A percentile compares a stretch with the other conserved stretches of the same genome.
Evolutionary conservation across 2,113 vertebrate genomes (phyloP).

Genomic region (Phoenicopterus ruber): DNA sequence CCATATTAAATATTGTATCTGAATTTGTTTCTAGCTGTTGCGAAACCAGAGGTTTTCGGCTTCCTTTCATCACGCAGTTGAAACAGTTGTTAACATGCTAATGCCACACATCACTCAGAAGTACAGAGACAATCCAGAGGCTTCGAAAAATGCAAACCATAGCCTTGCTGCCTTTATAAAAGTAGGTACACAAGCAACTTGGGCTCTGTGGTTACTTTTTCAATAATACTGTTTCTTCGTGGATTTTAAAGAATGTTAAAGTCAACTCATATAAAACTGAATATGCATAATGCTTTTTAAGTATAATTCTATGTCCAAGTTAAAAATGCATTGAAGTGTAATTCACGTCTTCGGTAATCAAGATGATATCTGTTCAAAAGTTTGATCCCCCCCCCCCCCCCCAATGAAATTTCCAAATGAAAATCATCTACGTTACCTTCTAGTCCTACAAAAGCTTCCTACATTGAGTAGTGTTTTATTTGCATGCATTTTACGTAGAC

Average conservation of each 20-base stretch:
- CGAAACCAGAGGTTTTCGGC: slow-evolving; percentile 96
- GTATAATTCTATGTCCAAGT: neutral
- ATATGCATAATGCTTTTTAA: neutral
- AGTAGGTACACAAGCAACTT: slow-evolving; percentile 66
- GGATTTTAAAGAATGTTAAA: neutral
- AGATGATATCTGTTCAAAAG: neutral
- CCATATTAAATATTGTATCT: neutral
- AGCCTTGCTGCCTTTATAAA: slow-evolving; percentile 96
- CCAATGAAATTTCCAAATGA: too few relatives aligned
- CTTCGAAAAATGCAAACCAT: slow-evolving; percentile 94
- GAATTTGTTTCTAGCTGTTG: slow-evolving; percentile 77
- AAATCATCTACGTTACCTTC: neutral
- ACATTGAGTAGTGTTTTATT: neutral
- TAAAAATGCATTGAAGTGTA: neutral
- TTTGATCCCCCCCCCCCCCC: too few relatives aligned
- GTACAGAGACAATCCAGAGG: slow-evolving; percentile 95
- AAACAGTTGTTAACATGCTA: slow-evolving; percentile 95
- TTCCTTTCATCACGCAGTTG: slow-evolving; percentile 92
- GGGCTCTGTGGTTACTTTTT: neutral
- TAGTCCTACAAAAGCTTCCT: neutral
- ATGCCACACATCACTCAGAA: slow-evolving; percentile 98
- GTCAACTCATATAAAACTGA: neutral
- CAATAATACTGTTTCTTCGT: neutral
- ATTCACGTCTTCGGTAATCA: neutral
- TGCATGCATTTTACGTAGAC: neutral